phyloP scores from a whole-genome alignment of 2,888 invertebrate species.

The Pristionchus fissidentatus region DNA sequence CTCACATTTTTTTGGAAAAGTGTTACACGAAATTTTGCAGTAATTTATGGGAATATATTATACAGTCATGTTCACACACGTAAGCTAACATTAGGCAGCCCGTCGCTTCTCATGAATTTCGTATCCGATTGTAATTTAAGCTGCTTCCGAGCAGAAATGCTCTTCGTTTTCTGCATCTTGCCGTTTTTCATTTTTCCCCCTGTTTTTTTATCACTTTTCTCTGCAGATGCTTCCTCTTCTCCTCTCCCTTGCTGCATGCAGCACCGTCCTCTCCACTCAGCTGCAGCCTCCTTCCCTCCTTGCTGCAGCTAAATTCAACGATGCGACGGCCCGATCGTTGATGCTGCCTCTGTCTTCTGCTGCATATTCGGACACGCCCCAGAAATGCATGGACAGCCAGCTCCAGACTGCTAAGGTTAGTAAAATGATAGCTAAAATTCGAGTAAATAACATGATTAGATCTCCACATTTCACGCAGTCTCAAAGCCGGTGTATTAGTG shows the following conservation, averaged over 20 bases:
- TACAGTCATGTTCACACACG: too few species aligned
- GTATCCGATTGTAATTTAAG: too few species aligned
- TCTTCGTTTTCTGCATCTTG: too few species aligned
- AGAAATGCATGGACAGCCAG: slow-evolving; percentile 6
- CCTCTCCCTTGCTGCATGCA: slow-evolving; percentile 1
- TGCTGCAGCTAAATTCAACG: slow-evolving; percentile 2
- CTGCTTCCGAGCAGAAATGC: too few species aligned
- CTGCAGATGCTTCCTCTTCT: neutral
- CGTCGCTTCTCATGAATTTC: too few species aligned
- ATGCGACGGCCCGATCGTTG: neutral
- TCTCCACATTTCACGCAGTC: too few species aligned
- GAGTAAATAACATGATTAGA: too few species aligned
- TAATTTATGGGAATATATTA: too few species aligned
- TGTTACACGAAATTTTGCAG: too few species aligned
- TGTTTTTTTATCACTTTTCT: neutral
- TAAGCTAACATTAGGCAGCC: too few species aligned
- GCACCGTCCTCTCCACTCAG: slow-evolving; percentile 3
- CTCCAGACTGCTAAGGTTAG: slow-evolving; percentile 15
- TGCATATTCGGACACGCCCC: slow-evolving; percentile 11
- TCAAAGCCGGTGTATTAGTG: too few species aligned
- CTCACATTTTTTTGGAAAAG: too few species aligned
- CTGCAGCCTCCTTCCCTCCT: neutral
- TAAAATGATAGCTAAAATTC: neutral
- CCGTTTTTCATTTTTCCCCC: neutral
- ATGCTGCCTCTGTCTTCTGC: slow-evolving; percentile 30